A percentile compares a stretch with the other conserved stretches of the same genome.
Conservation (phyloP, 2,113 vertebrate species). For the Tachuris rubrigastra region DNA sequence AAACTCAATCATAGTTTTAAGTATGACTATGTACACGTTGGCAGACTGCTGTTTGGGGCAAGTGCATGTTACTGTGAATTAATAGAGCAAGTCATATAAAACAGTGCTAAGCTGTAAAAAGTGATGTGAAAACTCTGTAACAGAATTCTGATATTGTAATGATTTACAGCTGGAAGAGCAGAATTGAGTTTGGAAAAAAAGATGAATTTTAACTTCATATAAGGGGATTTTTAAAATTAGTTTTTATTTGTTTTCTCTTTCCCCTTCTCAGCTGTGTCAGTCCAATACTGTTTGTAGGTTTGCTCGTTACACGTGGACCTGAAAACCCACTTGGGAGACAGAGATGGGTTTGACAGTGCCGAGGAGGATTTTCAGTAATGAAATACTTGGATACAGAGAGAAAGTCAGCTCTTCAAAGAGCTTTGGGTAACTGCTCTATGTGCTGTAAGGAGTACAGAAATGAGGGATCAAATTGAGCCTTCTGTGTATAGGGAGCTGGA, state of each 20-base stretch:
- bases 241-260: not conserved
- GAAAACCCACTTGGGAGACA: not conserved
- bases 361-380: not conserved
- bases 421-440: not conserved
- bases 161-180: not conserved
- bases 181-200: not conserved
- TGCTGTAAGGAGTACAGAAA: not conserved
- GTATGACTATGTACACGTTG: not conserved
- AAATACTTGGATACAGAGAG: not conserved
- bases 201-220: not conserved
- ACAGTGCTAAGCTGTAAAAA: not conserved
- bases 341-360: not conserved
- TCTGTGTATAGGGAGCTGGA: not conserved
- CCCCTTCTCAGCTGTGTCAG: not conserved
- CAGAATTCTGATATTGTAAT: not conserved
- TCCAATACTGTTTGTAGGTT: not conserved
- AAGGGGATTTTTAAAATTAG: not conserved
- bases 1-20: not conserved
- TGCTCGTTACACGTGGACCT: fast-evolving
- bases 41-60: not conserved
- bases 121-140: not conserved
- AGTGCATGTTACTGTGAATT: not conserved
- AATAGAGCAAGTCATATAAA: not conserved
- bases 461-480: not conserved
- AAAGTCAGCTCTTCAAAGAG: not conserved